These are phyloP conservation scores for Oreochromis mossambicus DNA, from an alignment of 2,797 vertebrate genomes.

Conservation along the genomic window DNA sequence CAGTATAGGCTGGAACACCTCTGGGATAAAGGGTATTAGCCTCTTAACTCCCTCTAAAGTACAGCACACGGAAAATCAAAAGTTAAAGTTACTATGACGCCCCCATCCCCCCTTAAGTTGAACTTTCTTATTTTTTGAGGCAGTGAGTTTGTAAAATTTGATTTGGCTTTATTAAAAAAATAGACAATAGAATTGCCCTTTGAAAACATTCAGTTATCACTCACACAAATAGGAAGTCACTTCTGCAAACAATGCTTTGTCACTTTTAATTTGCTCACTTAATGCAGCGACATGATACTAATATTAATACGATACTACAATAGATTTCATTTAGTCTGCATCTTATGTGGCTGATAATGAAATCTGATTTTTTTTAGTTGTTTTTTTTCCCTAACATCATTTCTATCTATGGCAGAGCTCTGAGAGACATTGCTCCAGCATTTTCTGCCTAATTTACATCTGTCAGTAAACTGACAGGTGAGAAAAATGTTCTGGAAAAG, in stretches of 20 bases:
- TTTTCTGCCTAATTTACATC: conserved; percentile 56
- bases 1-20: neutral
- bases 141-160: neutral
- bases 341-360: neutral
- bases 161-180: neutral
- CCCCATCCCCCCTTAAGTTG: neutral
- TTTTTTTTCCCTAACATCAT: neutral
- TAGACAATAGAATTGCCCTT: neutral
- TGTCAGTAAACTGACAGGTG: conserved; percentile 44
- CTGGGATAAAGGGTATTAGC: neutral
- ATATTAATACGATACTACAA: neutral
- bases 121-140: neutral
- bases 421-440: neutral
- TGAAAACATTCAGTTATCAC: neutral
- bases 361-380: neutral
- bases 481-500: conserved; percentile 51
- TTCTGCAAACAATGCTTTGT: neutral
- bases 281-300: neutral
- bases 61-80: neutral
- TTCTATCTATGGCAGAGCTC: neutral
- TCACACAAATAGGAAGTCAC: neutral
- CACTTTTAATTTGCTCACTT: conserved; percentile 5
- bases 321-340: neutral
- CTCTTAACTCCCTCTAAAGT: neutral
- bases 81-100: neutral